Percentiles rank a stretch among this genome's conserved stretches.
Conservation (phyloP, 2,888 invertebrate species). For the Erannis defoliaria region DNA sequence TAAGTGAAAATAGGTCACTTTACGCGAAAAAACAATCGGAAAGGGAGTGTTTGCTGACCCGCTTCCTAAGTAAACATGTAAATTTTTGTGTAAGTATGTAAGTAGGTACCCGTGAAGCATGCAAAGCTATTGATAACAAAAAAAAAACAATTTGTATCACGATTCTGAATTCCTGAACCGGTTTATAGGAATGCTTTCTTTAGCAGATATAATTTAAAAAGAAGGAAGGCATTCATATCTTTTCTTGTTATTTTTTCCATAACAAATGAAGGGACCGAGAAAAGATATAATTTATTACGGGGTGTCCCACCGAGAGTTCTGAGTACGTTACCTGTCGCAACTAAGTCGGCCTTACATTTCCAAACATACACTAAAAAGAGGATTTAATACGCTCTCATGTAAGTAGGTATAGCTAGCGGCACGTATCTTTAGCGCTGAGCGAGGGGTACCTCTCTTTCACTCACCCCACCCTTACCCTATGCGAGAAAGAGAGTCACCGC, state of each 20-base stretch:
- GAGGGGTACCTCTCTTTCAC: too few species aligned
- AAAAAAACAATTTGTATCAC: too few species aligned
- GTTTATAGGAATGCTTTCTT: slow-evolving; percentile 8
- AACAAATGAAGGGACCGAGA: slow-evolving; percentile 57
- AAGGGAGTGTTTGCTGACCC: slow-evolving; percentile 39
- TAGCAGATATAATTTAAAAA: slow-evolving; percentile 8
- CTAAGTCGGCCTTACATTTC: slow-evolving; percentile 44
- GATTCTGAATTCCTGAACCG: slow-evolving; percentile 6
- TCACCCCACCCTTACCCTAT: too few species aligned
- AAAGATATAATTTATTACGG: slow-evolving; percentile 62
- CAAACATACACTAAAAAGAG: slow-evolving; percentile 37
- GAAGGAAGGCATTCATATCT: slow-evolving; percentile 11
- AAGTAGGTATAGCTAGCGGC: too few species aligned
- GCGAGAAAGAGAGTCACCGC: too few species aligned
- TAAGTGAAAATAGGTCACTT: slow-evolving; percentile 35
- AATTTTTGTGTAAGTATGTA: slow-evolving; percentile 25
- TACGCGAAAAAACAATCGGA: slow-evolving; percentile 36
- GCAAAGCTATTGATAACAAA: slow-evolving; percentile 10
- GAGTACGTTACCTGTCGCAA: slow-evolving; percentile 49
- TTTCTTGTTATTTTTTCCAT: slow-evolving; percentile 46
- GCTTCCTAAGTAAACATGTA: slow-evolving; percentile 44
- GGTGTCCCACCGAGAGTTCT: slow-evolving; percentile 52
- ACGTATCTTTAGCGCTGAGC: too few species aligned
- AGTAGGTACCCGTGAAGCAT: neutral
- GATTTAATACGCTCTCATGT: slow-evolving; percentile 32